Conservation (phyloP, 2,113 vertebrate species). For the Rhinoderma darwinii region DNA sequence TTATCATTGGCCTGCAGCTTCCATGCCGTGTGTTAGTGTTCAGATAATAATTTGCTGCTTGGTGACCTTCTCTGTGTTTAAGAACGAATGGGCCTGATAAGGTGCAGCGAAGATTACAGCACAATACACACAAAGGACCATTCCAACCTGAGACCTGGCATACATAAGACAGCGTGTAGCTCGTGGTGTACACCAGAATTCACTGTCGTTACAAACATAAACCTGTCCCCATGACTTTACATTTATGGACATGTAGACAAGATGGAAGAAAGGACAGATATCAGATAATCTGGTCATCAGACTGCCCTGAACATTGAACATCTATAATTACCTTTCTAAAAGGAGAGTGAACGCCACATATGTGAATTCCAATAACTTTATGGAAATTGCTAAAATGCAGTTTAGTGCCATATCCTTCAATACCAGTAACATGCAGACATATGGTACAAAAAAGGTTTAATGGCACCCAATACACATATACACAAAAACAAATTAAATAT, state of each 20-base stretch:
- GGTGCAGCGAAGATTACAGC: not conserved
- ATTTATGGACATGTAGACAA: not conserved
- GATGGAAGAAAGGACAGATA: slow-evolving; percentile 35
- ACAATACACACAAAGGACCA: not conserved
- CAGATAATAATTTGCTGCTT: not conserved
- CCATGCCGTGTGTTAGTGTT: not conserved
- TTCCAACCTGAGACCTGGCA: not conserved
- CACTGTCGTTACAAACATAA: not conserved
- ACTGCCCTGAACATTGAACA: slow-evolving; percentile 29
- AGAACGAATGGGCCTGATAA: not conserved
- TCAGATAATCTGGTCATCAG: not conserved
- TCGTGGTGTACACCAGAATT: no score
- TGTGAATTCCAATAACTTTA: not conserved
- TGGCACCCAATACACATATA: not conserved
- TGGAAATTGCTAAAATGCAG: not conserved
- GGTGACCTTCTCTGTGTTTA: not conserved
- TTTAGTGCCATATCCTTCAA: not conserved
- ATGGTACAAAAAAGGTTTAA: not conserved
- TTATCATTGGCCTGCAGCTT: no score
- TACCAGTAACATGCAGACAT: not conserved
- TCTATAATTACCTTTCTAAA: not conserved
- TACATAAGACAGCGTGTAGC: not conserved
- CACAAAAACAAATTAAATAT: no score
- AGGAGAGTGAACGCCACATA: not conserved
- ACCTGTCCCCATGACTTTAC: not conserved